Evolutionary conservation across 2,888 invertebrate genomes (phyloP).

Genomic region (Eilema griseolum): DNA sequence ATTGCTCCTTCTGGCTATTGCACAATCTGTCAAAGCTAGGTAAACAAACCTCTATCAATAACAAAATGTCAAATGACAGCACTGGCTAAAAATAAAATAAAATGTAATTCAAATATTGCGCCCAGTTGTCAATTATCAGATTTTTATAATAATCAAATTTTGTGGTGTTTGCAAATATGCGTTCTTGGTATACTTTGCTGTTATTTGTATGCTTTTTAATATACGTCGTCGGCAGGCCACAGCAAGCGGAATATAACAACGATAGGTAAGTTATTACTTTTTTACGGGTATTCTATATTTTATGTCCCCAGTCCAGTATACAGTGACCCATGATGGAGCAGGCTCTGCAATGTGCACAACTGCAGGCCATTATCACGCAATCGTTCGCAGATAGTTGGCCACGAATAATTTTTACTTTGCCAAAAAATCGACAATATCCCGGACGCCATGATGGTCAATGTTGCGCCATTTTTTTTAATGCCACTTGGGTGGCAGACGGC

Average conservation of each 20-base stretch:
- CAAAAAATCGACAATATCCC: background rate
- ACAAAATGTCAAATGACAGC: constrained; percentile 8
- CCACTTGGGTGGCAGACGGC: no score
- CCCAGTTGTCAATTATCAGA: constrained; percentile 48
- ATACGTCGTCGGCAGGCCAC: constrained; percentile 55
- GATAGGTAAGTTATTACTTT: constrained; percentile 57
- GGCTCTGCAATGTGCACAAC: background rate
- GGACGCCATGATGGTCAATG: background rate
- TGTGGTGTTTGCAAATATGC: constrained; percentile 58
- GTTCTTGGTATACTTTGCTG: constrained; percentile 49
- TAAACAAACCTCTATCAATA: constrained; percentile 15
- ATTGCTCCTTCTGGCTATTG: background rate
- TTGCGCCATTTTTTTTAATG: background rate
- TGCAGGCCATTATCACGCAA: background rate
- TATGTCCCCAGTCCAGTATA: no score
- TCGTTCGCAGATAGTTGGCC: background rate
- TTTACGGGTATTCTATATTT: background rate
- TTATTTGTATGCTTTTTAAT: constrained; percentile 48
- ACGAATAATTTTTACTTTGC: background rate
- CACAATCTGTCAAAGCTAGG: background rate
- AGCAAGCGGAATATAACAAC: constrained; percentile 55
- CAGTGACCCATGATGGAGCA: no score
- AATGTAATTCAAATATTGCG: constrained; percentile 48
- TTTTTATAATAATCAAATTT: constrained; percentile 51
- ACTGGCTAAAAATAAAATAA: constrained; percentile 38